Evolutionary conservation across 2,888 invertebrate species (phyloP), one percentile per base, ranked within the genome.

Genomic region (Tetragonula carbonaria): DNA sequence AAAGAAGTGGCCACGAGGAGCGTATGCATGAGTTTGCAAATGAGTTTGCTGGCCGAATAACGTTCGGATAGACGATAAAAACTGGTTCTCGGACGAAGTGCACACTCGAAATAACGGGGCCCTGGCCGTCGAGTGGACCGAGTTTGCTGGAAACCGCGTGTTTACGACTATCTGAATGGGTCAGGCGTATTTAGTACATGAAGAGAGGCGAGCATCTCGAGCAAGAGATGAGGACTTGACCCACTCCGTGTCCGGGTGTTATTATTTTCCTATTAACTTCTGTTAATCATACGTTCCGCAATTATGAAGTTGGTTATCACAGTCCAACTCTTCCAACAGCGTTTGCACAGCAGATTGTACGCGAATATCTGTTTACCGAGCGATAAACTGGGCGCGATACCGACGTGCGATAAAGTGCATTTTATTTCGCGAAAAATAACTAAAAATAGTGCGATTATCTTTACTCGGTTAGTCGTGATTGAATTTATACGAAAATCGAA

Each of bases 51-150:
- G 82, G 83, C 74, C 84, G 88, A 88, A 83, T 83, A 88, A 87
- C 86, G 82, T 87, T 87, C 57, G 88, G 84, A 88, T 84, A 81
- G 83, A 82, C 50, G 87, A 91, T 87, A 86, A 89, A 89, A 91
- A 91, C 92, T 87, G 92, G 91, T 92, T 92, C 85, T 38, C 71
- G 85, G 33, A 71, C 85, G 59, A 59, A n/a, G 75, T 73, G 78
- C 81, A 70, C 78, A 79, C 82, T 81, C 84, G 85, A 91, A 88
- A 91, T 90, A 87, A 91, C 89, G 89, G 90, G 75, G 63, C 76
- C 67, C 63, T 28, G 74, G 28, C 50, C 66, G 77, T 74, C 78
- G 66, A 72, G 71, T 68, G 78, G 78, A 65, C 84, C 76, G 59
- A 18, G 76, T 73, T 78, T 57, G 57, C 62, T 68, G 78, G 74